A percentile compares a stretch with the other conserved stretches of the same genome.
Conservation (phyloP, 2,113 vertebrate genomes). For the Scatophagus argus region DNA sequence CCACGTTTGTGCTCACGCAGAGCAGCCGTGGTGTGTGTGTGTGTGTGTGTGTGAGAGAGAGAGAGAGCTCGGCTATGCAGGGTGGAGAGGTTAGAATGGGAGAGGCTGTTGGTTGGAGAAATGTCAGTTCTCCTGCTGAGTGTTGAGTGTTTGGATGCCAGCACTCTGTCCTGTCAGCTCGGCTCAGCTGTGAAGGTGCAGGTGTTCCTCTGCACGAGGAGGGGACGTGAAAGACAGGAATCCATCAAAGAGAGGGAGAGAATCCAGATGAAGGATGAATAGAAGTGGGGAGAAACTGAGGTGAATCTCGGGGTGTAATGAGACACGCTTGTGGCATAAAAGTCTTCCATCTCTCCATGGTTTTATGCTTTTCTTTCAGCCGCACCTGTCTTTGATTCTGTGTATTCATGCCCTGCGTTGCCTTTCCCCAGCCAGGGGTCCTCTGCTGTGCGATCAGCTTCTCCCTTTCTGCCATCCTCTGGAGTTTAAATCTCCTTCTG, state of each 20-base stretch:
- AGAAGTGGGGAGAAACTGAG: background rate
- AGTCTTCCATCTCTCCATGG: background rate
- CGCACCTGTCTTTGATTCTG: background rate
- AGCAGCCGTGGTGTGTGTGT: background rate
- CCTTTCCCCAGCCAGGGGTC: background rate
- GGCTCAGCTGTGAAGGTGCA: background rate
- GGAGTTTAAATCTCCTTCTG: background rate
- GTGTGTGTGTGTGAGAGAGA: background rate
- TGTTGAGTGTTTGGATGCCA: background rate
- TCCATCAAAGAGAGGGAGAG: background rate
- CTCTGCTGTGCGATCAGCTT: too few species aligned
- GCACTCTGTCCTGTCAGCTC: background rate
- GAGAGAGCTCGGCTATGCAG: background rate
- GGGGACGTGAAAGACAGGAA: background rate
- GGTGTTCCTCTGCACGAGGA: background rate
- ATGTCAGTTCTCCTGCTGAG: background rate
- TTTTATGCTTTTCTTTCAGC: background rate
- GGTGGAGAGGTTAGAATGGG: background rate
- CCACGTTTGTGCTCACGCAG: background rate
- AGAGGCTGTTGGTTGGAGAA: background rate
- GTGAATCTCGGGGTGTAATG: conserved; percentile 13
- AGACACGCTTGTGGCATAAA: conserved; percentile 10
- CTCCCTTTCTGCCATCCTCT: background rate
- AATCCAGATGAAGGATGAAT: background rate
- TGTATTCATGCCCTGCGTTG: background rate